Conservation (phyloP, 2,113 vertebrate genomes). For the Seriola aureovittata region DNA sequence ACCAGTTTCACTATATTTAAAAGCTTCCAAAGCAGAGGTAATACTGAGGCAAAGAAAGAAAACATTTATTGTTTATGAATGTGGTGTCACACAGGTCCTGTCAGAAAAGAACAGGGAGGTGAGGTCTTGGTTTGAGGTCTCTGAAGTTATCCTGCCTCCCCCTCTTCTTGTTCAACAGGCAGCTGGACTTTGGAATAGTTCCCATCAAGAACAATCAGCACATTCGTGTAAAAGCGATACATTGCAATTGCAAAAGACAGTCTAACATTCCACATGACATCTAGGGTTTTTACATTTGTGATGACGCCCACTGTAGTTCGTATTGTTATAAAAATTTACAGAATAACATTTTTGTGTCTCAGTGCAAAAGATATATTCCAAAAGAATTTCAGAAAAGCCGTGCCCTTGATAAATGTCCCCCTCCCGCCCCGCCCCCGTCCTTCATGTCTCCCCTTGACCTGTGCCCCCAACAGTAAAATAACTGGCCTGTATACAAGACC, state of each 20-base stretch:
- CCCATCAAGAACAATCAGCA: conserved; percentile 72
- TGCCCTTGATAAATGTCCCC: conserved; percentile 72
- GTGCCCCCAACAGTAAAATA: conserved; percentile 65
- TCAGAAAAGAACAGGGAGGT: conserved; percentile 75
- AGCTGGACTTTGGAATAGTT: conserved; percentile 72
- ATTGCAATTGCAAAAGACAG: conserved; percentile 80
- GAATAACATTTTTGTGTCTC: conserved; percentile 86
- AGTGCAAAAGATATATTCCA: conserved; percentile 85
- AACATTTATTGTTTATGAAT: conserved; percentile 87
- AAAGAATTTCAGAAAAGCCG: conserved; percentile 80
- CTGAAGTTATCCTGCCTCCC: conserved; percentile 62
- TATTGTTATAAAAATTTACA: conserved; percentile 85
- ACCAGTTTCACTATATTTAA: conserved; percentile 48
- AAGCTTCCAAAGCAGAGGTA: conserved; percentile 58
- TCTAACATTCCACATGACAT: conserved; percentile 85
- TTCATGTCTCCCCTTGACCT: conserved; percentile 6
- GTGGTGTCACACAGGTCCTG: conserved; percentile 77
- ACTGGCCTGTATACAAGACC: conserved; percentile 63
- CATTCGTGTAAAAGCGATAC: conserved; percentile 82
- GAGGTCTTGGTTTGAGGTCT: conserved; percentile 83
- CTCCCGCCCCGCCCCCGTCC: conserved; percentile 6
- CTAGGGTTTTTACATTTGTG: conserved; percentile 80
- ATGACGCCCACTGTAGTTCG: conserved; percentile 70
- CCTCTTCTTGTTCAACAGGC: conserved; percentile 57
- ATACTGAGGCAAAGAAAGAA: conserved; percentile 81